Evolutionary conservation across 2,888 invertebrate genomes (phyloP).

Genomic region (Cheiracanthium punctorium): DNA sequence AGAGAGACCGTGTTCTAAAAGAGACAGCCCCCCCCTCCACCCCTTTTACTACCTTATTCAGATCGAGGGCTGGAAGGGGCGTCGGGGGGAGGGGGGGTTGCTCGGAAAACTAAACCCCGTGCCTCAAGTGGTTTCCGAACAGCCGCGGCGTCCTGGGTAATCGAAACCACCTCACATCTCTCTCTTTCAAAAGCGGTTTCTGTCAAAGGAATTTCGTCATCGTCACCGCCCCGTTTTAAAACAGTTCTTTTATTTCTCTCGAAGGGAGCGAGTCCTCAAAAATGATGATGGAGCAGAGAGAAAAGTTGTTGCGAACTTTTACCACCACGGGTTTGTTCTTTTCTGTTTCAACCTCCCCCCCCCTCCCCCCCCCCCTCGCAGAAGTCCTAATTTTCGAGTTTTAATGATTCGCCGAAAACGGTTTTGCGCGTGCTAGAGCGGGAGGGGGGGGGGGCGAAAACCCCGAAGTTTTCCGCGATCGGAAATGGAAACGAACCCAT

Average conservation of each 20-base stretch:
- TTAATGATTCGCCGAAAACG: slow-evolving; percentile 47
- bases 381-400: slow-evolving; percentile 54
- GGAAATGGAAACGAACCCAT: slow-evolving; percentile 23
- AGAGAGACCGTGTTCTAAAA: slow-evolving; percentile 34
- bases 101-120: slow-evolving; percentile 60
- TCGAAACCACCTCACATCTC: slow-evolving; percentile 16
- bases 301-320: slow-evolving; percentile 54
- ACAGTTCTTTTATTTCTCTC: slow-evolving; percentile 48
- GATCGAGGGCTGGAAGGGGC: too few species aligned
- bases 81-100: background rate
- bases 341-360: slow-evolving; percentile 13
- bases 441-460: too few species aligned
- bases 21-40: slow-evolving; percentile 34
- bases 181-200: slow-evolving; percentile 37
- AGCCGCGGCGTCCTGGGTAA: background rate
- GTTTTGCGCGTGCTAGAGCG: too few species aligned
- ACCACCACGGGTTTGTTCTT: slow-evolving; percentile 59
- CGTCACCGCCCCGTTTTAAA: slow-evolving; percentile 60
- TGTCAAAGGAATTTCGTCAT: slow-evolving; percentile 60
- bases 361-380: slow-evolving; percentile 2
- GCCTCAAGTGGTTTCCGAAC: slow-evolving; percentile 68
- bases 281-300: slow-evolving; percentile 56
- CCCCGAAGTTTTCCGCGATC: too few species aligned
- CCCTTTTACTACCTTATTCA: too few species aligned
- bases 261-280: slow-evolving; percentile 49